phyloP scores from a whole-genome alignment of 2,888 invertebrate genomes.

The Temnothorax unifasciatus region DNA sequence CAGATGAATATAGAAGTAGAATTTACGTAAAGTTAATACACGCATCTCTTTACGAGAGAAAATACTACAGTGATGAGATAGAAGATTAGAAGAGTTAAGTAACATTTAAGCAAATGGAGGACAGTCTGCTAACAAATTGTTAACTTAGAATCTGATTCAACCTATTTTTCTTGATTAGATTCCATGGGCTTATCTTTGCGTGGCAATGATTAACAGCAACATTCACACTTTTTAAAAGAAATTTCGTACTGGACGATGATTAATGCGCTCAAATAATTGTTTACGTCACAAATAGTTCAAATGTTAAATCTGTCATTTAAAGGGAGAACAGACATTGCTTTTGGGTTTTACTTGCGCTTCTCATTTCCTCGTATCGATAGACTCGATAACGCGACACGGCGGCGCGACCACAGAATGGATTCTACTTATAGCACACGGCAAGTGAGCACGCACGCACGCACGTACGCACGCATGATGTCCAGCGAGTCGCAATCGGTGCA shows the following conservation, averaged over 20 bases:
- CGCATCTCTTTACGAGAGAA: neutral
- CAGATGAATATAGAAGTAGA: neutral
- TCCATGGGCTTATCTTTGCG: neutral
- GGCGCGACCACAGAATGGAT: constrained; percentile 41
- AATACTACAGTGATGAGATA: neutral
- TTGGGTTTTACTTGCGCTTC: constrained; percentile 1
- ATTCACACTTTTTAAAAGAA: neutral
- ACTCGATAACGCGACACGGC: constrained; percentile 36
- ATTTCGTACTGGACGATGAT: neutral
- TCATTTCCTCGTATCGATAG: constrained; percentile 44
- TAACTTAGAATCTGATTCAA: neutral
- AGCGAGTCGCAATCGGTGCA: constrained; percentile 66
- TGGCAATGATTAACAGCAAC: neutral
- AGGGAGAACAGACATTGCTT: neutral
- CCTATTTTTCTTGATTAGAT: neutral
- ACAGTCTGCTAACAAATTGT: neutral
- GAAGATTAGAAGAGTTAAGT: neutral
- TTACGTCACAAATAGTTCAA: neutral
- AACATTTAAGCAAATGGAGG: neutral
- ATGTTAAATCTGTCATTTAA: neutral
- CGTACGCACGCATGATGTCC: constrained; percentile 56
- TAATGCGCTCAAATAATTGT: neutral
- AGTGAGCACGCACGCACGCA: constrained; percentile 44
- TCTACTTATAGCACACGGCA: constrained; percentile 58
- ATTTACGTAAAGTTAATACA: neutral